Evolutionary conservation across 2,797 vertebrate genomes (phyloP).

Genomic region (Paratrypauchen microcephalus): DNA sequence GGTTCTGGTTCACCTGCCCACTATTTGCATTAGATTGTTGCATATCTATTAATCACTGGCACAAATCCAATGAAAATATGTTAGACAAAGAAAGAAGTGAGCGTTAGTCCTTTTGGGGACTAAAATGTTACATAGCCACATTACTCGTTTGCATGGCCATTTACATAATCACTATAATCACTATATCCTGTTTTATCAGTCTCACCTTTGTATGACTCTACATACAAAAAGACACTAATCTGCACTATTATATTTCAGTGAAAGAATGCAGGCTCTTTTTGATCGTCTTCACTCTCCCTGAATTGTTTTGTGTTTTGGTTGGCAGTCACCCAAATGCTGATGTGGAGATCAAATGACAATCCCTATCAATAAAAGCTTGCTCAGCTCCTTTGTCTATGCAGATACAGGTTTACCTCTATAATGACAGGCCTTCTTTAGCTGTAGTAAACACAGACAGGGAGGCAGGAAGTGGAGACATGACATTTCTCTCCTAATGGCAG

Average conservation of each 20-base stretch:
- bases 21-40: not conserved
- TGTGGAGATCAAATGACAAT: slow-evolving; percentile 27
- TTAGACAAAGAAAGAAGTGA: not conserved
- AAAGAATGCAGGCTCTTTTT: slow-evolving; percentile 2
- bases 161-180: not conserved
- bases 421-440: slow-evolving; percentile 32
- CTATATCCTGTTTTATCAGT: not conserved
- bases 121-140: slow-evolving; percentile 12
- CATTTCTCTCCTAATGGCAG: slow-evolving; percentile 23
- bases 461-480: slow-evolving; percentile 53
- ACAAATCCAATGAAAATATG: not conserved
- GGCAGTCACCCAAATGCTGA: not conserved
- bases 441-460: slow-evolving; percentile 27
- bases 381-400: slow-evolving; percentile 14
- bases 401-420: slow-evolving; percentile 23
- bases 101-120: not conserved
- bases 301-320: slow-evolving; percentile 22
- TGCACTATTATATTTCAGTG: not conserved
- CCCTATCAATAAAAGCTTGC: slow-evolving; percentile 15
- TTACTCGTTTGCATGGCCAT: not conserved
- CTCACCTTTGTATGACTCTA: not conserved
- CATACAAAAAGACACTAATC: not conserved
- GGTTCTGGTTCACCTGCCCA: not conserved
- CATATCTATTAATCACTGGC: not conserved
- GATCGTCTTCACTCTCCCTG: slow-evolving; percentile 17